Evolutionary conservation across 2,113 vertebrate genomes (phyloP), one percentile per base, ranked within the genome.

Genomic region (Scolopax mira): DNA sequence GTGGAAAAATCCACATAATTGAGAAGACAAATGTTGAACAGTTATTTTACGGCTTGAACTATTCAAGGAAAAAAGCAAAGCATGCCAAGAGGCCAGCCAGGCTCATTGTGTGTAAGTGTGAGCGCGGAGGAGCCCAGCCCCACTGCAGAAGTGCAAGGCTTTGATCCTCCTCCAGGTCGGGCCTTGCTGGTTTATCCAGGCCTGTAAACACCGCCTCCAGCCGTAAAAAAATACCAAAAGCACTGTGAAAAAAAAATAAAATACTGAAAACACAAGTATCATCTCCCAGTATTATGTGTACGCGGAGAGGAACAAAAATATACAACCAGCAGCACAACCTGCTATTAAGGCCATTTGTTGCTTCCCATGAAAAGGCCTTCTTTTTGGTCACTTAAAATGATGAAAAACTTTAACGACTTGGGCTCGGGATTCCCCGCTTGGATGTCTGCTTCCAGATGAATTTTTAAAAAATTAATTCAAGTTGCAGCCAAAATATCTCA

Each of bases 1-100:
- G 88, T 96, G 93, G 94, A 96, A 97, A 96, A 97, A 96, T 96
- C 96, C 96, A 95, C 93, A 90, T 96, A 93, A 96, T 89, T 93
- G 96, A 95, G 96, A 95, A 97, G 96, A 96, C 96, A 96, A 96
- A 97, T 89, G 94, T 81, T 85, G 94, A 96, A 17, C 90, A 87
- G 93, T 92, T 79, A 84, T 90, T 96, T 87, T 93, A 95, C 10
- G 5, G 92, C 82, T 71, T 64, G 41, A 92, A 87, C 72, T 61
- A 74, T 37, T 92, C 15, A 94, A 90, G 96, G 93, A 95, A 96
- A 97, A 96, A 96, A 1, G 83, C 58, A 3, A 46, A 35, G 8
- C 3, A 37, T 90, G 94, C 96, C 96, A 96, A 96, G 92, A 75
- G 92, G 90, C 94, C 94, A 84, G 94, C 3, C 79, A 80, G 92